Conservation (phyloP, 2,888 invertebrate genomes). For the Tetranychus truncatus region DNA sequence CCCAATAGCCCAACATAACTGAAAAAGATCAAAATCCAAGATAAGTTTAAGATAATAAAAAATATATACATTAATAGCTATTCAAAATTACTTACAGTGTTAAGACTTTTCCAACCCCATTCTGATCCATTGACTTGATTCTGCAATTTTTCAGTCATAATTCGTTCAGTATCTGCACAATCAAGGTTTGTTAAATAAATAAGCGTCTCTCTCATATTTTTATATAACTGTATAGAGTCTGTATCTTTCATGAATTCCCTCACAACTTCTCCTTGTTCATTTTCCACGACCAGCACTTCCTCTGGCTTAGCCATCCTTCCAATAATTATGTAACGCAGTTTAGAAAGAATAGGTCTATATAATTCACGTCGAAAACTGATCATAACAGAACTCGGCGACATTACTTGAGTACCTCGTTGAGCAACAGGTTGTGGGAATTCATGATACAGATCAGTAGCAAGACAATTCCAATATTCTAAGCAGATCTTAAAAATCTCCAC, state of each 20-base stretch:
- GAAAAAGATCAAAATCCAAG: constrained; percentile 25
- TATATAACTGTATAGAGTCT: constrained; percentile 95
- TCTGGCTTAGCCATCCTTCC: constrained; percentile 99
- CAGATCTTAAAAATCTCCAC: constrained; percentile 99
- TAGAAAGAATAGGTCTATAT: constrained; percentile 35
- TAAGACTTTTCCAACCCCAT: constrained; percentile 99
- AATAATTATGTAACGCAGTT: constrained; percentile 87
- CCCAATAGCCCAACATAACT: constrained; percentile 96
- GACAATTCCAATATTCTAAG: constrained; percentile 90
- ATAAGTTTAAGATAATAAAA: background rate
- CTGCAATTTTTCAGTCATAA: constrained; percentile 95
- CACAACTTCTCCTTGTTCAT: constrained; percentile 98
- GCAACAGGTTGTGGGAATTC: background rate
- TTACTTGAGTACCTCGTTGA: background rate
- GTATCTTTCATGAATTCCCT: constrained; percentile 99
- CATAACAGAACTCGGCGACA: constrained; percentile 29
- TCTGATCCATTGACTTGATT: constrained; percentile 95
- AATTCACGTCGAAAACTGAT: constrained; percentile 32
- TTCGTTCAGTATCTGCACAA: constrained; percentile 86
- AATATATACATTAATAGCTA: background rate
- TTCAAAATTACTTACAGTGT: constrained; percentile 45
- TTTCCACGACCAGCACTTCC: constrained; percentile 96
- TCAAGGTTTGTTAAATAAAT: constrained; percentile 98
- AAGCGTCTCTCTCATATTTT: constrained; percentile 93
- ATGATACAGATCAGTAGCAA: constrained; percentile 78